Conservation (phyloP, 2,888 invertebrate genomes). For the Ophioninae sp. region DNA sequence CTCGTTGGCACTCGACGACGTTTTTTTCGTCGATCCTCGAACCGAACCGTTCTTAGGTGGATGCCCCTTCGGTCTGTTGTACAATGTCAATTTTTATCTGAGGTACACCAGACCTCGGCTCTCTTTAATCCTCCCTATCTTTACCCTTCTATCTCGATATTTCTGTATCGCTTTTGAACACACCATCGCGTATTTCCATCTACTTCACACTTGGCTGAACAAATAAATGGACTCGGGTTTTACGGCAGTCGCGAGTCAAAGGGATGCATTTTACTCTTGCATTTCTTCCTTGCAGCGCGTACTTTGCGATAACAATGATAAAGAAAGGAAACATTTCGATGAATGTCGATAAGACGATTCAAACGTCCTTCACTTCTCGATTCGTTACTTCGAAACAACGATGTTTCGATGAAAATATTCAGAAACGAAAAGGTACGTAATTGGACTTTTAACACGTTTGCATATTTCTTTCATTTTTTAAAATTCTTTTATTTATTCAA, state of each 20-base stretch:
- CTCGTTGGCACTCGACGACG: conserved; percentile 19
- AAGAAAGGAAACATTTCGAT: background rate
- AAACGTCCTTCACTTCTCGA: background rate
- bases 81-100: conserved; percentile 52
- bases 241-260: conserved; percentile 44
- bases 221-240: conserved; percentile 53
- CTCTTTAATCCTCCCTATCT: background rate
- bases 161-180: conserved; percentile 19
- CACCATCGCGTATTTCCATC: conserved; percentile 4
- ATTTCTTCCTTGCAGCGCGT: background rate
- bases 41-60: conserved; percentile 11
- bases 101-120: conserved; percentile 21
- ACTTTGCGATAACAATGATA: background rate
- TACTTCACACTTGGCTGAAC: conserved; percentile 53
- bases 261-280: conserved; percentile 43
- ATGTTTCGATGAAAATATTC: too few species aligned
- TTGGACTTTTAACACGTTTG: too few species aligned
- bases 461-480: too few species aligned
- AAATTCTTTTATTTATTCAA: too few species aligned
- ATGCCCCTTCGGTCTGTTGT: conserved; percentile 38
- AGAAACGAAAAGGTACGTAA: too few species aligned
- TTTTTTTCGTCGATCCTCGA: conserved; percentile 39
- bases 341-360: background rate
- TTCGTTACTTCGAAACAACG: too few species aligned
- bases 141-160: conserved; percentile 50